A percentile compares a stretch with the other conserved stretches of the same genome.
These are phyloP conservation scores for Sitodiplosis mosellana DNA, from an alignment of 1,140 invertebrate species.

Conservation along the genomic window DNA sequence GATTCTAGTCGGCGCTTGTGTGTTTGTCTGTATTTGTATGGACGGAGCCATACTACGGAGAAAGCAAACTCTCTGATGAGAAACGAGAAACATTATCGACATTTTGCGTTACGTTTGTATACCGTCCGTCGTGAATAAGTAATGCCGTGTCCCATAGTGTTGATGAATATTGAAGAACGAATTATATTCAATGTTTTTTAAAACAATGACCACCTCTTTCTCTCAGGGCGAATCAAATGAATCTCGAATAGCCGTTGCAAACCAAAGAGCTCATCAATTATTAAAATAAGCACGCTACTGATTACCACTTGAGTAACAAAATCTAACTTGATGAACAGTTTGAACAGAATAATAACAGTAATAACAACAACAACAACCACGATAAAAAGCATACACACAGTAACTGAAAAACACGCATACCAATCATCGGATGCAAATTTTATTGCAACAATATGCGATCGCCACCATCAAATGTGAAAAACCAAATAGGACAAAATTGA, in stretches of 20 bases:
- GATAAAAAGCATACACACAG: background rate
- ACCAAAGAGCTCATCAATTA: constrained; percentile 65
- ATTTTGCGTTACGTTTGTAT: background rate
- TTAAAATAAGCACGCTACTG: constrained; percentile 38
- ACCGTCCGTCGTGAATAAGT: background rate
- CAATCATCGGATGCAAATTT: background rate
- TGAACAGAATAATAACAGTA: background rate
- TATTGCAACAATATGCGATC: background rate
- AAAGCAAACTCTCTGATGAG: background rate
- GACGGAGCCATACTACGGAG: background rate
- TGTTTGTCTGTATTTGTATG: background rate
- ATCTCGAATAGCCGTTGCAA: constrained; percentile 67
- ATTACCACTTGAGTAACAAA: background rate
- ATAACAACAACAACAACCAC: background rate
- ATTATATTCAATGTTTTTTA: background rate
- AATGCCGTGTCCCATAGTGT: background rate
- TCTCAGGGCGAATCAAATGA: constrained; percentile 45
- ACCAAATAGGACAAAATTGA: too few species aligned
- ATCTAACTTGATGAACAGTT: background rate
- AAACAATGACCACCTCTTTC: background rate
- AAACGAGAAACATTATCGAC: background rate
- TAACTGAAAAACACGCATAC: background rate
- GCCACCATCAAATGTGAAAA: too few species aligned
- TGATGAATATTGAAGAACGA: background rate
- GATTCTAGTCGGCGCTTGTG: too few species aligned